Conservation (phyloP, 2,113 vertebrate genomes). For the Spilogale gracilis region DNA sequence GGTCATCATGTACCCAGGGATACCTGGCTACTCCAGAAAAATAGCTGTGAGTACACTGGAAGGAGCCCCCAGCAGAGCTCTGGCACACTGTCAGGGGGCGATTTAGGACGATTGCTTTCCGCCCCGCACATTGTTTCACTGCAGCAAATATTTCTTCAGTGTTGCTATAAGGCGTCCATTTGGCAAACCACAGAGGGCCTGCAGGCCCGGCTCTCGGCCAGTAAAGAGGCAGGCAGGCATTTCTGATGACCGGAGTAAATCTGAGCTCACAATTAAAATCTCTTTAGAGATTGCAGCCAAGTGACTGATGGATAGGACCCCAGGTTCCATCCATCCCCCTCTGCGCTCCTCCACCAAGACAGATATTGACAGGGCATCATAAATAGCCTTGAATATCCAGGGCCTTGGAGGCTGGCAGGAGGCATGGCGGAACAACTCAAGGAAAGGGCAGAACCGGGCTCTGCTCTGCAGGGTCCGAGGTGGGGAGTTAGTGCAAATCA, state of each 20-base stretch:
- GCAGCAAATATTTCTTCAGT: conserved; percentile 81
- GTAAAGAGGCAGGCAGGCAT: conserved; percentile 61
- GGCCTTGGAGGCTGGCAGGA: conserved; percentile 30
- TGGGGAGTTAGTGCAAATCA: neutral
- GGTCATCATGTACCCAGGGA: neutral
- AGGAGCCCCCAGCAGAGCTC: neutral
- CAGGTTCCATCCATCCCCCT: conserved; percentile 74
- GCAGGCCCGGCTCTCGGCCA: neutral
- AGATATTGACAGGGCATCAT: conserved; percentile 76
- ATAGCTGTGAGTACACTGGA: neutral
- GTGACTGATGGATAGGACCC: conserved; percentile 81
- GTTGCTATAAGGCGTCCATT: conserved; percentile 66
- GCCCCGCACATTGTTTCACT: conserved; percentile 66
- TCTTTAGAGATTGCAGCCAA: conserved; percentile 81
- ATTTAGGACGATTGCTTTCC: conserved; percentile 81
- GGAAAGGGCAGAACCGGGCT: neutral
- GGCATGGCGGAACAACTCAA: neutral
- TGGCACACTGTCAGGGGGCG: conserved; percentile 61
- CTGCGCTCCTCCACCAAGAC: conserved; percentile 64
- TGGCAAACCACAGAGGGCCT: conserved; percentile 67
- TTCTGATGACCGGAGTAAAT: conserved; percentile 74
- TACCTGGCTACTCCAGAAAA: neutral
- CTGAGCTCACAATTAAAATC: conserved; percentile 84
- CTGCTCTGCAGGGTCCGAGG: neutral
- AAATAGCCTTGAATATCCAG: conserved; percentile 68